Percentiles rank a stretch among this genome's conserved stretches.
Conservation (phyloP, 64 coral and sea anemone species). For the Anthopleura sola region DNA sequence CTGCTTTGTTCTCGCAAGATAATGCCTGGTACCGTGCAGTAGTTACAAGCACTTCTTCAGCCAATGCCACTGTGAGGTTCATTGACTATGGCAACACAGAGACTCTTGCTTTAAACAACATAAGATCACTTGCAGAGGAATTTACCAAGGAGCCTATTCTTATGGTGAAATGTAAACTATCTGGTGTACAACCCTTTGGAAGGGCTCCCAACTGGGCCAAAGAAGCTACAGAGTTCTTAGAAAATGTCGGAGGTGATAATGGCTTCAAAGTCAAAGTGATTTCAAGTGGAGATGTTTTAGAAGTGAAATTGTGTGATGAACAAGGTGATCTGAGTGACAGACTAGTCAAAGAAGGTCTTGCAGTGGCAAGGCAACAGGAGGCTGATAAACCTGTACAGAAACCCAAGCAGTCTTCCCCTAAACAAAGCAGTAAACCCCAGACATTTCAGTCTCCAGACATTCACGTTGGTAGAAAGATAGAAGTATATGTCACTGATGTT, state of each 20-base stretch:
- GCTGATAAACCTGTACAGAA: neutral
- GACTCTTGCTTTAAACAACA: constrained; percentile 14
- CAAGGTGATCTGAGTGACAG: constrained; percentile 24
- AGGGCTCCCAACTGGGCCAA: constrained; percentile 13
- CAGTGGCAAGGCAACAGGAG: neutral
- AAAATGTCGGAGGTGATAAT: constrained; percentile 5
- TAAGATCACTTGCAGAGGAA: constrained; percentile 35
- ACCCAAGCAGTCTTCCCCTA: neutral
- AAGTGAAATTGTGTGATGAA: constrained; percentile 41
- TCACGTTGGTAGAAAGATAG: constrained; percentile 10
- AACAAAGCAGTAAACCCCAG: neutral
- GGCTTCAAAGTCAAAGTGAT: constrained; percentile 43
- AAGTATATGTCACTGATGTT: constrained; percentile 48
- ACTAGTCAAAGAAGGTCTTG: constrained; percentile 20
- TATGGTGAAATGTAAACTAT: constrained; percentile 50
- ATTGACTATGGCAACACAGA: constrained; percentile 90
- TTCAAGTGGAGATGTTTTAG: constrained; percentile 15
- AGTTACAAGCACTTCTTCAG: constrained; percentile 7
- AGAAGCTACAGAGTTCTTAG: constrained; percentile 28
- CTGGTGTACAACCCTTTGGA: constrained; percentile 29
- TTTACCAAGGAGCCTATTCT: constrained; percentile 33
- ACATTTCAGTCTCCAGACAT: neutral
- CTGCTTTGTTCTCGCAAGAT: constrained; percentile 70
- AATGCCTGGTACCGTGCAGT: constrained; percentile 76
- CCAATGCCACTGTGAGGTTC: constrained; percentile 45